Percentiles rank a stretch among this genome's conserved stretches.
Evolutionary conservation across 2,113 vertebrate genomes (phyloP).

Genomic region (Tylochromis polylepis): DNA sequence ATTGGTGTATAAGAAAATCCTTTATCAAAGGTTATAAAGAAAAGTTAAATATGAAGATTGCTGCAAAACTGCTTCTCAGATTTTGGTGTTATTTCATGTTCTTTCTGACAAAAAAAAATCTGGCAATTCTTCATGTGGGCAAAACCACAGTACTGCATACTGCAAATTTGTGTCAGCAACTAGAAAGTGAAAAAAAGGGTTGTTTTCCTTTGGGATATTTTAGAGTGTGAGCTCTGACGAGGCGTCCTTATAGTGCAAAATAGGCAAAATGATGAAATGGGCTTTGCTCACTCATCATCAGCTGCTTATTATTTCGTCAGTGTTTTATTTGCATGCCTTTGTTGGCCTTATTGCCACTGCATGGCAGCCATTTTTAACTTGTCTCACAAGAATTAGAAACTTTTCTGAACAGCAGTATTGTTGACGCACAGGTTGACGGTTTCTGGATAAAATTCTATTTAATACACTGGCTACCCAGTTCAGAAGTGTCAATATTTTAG

Average conservation of each 20-base stretch:
- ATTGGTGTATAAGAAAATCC: not conserved
- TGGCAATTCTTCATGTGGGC: not conserved
- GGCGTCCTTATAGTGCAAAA: not conserved
- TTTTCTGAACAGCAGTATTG: not conserved
- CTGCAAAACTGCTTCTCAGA: not conserved
- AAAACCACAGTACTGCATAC: conserved; percentile 1
- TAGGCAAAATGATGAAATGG: conserved; percentile 23
- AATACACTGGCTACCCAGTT: not conserved
- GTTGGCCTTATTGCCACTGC: conserved; percentile 22
- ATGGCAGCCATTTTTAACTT: not conserved
- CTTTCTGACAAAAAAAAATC: not conserved
- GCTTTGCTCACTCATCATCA: conserved; percentile 22
- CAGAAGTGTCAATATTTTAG: not conserved
- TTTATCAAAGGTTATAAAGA: not conserved
- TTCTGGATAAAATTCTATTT: not conserved
- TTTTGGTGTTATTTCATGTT: not conserved
- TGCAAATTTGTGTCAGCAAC: conserved; percentile 16
- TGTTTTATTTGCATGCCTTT: not conserved
- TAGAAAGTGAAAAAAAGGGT: not conserved
- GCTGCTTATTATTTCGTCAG: conserved; percentile 26
- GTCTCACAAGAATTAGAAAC: not conserved
- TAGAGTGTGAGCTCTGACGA: not conserved
- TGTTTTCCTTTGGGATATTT: conserved; percentile 5
- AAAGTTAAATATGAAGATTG: not conserved
- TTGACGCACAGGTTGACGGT: not conserved